Percentiles rank a stretch among this genome's conserved stretches.
Evolutionary conservation across 2,797 vertebrate species (phyloP).

Genomic region (Hozukius guyotensis): DNA sequence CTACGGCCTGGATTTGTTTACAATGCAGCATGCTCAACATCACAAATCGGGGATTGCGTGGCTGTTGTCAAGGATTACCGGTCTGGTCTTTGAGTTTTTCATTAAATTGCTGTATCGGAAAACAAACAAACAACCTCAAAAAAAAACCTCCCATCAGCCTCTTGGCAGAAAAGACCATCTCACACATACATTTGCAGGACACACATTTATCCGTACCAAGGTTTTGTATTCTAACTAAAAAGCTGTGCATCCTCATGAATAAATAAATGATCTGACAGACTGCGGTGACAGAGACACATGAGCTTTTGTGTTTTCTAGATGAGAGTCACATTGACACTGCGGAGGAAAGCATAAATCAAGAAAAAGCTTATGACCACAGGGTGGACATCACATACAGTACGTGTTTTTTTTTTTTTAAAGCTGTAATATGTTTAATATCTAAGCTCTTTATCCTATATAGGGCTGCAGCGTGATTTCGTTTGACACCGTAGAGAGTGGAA

Average conservation of each 20-base stretch:
- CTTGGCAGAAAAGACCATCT: conserved; percentile 39
- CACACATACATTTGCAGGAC: conserved; percentile 29
- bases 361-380: conserved; percentile 46
- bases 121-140: conserved; percentile 43
- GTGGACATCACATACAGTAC: conserved; percentile 54
- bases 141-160: conserved; percentile 27
- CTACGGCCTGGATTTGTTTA: conserved; percentile 69
- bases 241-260: conserved; percentile 53
- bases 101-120: conserved; percentile 72
- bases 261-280: conserved; percentile 55
- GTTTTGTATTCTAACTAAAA: conserved; percentile 24
- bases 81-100: conserved; percentile 66
- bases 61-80: conserved; percentile 75
- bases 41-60: conserved; percentile 76
- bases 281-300: conserved; percentile 47
- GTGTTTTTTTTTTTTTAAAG: conserved; percentile 15
- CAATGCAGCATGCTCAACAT: conserved; percentile 75
- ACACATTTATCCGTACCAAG: conserved; percentile 5
- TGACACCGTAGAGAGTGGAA: conserved; percentile 73
- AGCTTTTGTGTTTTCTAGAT: conserved; percentile 43
- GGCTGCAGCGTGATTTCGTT: conserved; percentile 70
- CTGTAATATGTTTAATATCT: conserved; percentile 76
- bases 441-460: conserved; percentile 80
- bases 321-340: conserved; percentile 42
- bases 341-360: conserved; percentile 58